Evolutionary conservation across 2,888 invertebrate genomes (phyloP).

Genomic region (Helobdella robusta): DNA sequence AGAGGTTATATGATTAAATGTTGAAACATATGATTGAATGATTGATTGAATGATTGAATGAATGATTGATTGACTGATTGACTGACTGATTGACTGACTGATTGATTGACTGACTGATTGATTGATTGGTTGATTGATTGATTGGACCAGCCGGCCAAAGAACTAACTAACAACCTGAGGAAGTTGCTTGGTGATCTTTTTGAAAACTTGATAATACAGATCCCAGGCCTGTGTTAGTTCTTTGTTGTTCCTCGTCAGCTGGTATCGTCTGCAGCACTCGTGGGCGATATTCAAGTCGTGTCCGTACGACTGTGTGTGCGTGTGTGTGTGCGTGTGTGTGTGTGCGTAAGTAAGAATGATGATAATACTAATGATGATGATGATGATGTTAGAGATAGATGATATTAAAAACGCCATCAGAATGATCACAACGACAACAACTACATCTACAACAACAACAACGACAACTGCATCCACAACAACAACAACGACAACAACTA

Average conservation of each 20-base stretch:
- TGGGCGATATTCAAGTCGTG: slow-evolving; percentile 85
- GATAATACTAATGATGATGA: neutral
- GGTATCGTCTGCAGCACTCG: slow-evolving; percentile 85
- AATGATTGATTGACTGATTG: too few species aligned
- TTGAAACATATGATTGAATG: neutral
- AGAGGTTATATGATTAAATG: neutral
- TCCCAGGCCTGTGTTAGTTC: slow-evolving; percentile 99
- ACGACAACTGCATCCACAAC: too few species aligned
- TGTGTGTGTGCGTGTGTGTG: neutral
- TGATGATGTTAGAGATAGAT: neutral
- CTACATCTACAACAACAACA: too few species aligned
- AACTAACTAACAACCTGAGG: slow-evolving; percentile 52
- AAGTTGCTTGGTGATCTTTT: slow-evolving; percentile 86
- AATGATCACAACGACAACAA: neutral
- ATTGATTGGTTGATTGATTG: too few species aligned
- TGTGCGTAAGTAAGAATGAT: neutral
- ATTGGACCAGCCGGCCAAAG: neutral
- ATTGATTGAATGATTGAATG: neutral
- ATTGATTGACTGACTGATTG: too few species aligned
- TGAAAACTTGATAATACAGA: slow-evolving; percentile 93
- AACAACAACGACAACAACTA: too few species aligned
- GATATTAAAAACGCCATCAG: neutral
- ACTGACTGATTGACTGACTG: too few species aligned
- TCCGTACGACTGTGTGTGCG: slow-evolving; percentile 65
- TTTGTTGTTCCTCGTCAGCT: slow-evolving; percentile 71